phyloP scores from a whole-genome alignment of 2,888 invertebrate genomes.

The Stenchaetothrips biformis region DNA sequence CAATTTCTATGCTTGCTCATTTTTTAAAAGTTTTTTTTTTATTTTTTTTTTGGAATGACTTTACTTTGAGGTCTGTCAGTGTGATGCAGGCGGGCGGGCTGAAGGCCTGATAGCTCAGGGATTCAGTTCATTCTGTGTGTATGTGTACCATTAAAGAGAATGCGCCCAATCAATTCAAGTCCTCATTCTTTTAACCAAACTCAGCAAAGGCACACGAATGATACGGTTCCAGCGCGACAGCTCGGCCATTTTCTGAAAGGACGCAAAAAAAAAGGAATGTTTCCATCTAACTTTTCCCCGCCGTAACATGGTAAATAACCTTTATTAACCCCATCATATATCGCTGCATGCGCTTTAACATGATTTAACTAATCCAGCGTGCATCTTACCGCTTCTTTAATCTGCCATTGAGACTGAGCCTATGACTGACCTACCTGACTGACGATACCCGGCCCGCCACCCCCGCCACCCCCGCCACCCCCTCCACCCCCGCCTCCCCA shows the following conservation, averaged over 20 bases:
- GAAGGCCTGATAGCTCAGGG: neutral
- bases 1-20: constrained; percentile 25
- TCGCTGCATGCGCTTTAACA: neutral
- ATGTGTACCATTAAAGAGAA: constrained; percentile 24
- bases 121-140: constrained; percentile 23
- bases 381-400: constrained; percentile 23
- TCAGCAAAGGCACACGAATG: constrained; percentile 8
- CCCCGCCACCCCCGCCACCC: neutral
- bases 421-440: neutral
- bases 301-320: constrained; percentile 23
- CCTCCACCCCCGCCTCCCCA: neutral
- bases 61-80: constrained; percentile 23
- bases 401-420: neutral
- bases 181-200: constrained; percentile 4
- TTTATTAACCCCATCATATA: constrained; percentile 3
- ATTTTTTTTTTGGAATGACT: constrained; percentile 13
- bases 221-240: neutral
- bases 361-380: constrained; percentile 15
- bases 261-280: neutral
- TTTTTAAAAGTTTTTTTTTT: constrained; percentile 4
- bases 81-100: constrained; percentile 13
- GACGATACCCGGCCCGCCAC: neutral
- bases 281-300: constrained; percentile 21
- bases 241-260: neutral
- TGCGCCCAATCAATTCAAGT: neutral